phyloP scores from a whole-genome alignment of 2,797 vertebrate species.

The Myiotriccus ornatus region DNA sequence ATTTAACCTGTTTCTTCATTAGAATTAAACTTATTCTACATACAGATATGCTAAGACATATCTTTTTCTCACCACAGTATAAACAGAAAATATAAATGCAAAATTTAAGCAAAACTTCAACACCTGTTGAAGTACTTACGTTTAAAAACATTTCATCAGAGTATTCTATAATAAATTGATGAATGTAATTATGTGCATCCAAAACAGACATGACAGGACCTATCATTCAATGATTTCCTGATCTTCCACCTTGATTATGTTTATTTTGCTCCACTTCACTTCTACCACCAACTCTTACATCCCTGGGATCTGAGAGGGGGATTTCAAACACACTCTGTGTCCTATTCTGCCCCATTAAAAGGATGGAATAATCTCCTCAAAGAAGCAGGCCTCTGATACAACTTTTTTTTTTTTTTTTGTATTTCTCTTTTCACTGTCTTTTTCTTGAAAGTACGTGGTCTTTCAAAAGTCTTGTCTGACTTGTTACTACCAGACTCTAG shows the following conservation, averaged over 20 bases:
- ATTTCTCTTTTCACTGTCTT: background rate
- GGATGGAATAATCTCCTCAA: background rate
- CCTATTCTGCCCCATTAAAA: background rate
- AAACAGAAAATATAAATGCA: constrained; percentile 32
- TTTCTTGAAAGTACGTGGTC: background rate
- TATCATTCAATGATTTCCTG: background rate
- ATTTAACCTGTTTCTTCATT: constrained; percentile 22
- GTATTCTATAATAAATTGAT: background rate
- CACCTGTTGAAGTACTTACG: background rate
- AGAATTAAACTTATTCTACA: constrained; percentile 1
- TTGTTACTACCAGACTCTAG: background rate
- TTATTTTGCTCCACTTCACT: background rate
- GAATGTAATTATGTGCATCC: background rate
- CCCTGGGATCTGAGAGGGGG: background rate
- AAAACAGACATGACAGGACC: background rate
- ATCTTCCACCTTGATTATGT: background rate
- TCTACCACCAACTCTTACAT: background rate
- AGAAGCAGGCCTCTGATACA: background rate
- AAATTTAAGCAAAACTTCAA: constrained; percentile 8
- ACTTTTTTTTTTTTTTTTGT: background rate
- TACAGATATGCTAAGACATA: constrained; percentile 4
- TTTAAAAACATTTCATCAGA: background rate
- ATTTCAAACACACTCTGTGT: background rate
- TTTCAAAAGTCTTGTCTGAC: background rate
- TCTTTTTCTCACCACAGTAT: constrained; percentile 22